A percentile compares a stretch with the other conserved stretches of the same genome.
phyloP scores from a whole-genome alignment of 1,140 invertebrate genomes.

The Drosophila pseudoananassae region DNA sequence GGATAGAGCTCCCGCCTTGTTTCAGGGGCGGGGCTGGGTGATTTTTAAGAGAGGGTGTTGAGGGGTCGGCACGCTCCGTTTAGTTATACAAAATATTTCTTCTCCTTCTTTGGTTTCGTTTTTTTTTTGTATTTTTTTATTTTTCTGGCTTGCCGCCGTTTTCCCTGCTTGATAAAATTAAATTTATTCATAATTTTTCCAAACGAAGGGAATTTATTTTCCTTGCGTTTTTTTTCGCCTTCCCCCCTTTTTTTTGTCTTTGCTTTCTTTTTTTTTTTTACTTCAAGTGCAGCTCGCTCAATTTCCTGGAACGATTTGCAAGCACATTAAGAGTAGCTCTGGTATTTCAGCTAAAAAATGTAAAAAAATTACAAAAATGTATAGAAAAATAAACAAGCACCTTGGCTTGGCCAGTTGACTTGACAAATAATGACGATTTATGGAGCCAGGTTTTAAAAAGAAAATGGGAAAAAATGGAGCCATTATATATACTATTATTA shows the following conservation, averaged over 20 bases:
- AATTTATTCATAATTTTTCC: conserved; percentile 57
- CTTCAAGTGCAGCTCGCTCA: conserved; percentile 70
- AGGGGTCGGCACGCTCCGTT: conserved; percentile 30
- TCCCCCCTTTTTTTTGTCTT: not conserved
- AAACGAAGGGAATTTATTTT: conserved; percentile 41
- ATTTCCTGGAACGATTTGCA: conserved; percentile 76
- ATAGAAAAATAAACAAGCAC: not conserved
- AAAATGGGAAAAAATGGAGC: conserved; percentile 15
- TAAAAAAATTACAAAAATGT: not conserved
- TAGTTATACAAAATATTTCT: conserved; percentile 46
- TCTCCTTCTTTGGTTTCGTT: conserved; percentile 4
- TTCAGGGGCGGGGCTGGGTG: not conserved
- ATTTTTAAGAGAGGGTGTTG: conserved; percentile 4
- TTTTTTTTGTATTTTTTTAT: conserved; percentile 1
- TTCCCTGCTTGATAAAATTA: conserved; percentile 43
- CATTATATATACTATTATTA: not conserved
- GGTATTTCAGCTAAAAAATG: not conserved
- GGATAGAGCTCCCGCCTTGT: not conserved
- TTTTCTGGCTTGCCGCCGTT: not conserved
- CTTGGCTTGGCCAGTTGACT: conserved; percentile 20
- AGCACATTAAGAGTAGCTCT: conserved; percentile 45
- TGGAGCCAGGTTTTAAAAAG: conserved; percentile 56
- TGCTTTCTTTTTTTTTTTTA: conserved; percentile 23
- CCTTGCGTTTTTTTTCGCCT: no score
- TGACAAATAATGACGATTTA: conserved; percentile 68